Conservation (phyloP, 2,113 vertebrate species). For the Mus pahari region DNA sequence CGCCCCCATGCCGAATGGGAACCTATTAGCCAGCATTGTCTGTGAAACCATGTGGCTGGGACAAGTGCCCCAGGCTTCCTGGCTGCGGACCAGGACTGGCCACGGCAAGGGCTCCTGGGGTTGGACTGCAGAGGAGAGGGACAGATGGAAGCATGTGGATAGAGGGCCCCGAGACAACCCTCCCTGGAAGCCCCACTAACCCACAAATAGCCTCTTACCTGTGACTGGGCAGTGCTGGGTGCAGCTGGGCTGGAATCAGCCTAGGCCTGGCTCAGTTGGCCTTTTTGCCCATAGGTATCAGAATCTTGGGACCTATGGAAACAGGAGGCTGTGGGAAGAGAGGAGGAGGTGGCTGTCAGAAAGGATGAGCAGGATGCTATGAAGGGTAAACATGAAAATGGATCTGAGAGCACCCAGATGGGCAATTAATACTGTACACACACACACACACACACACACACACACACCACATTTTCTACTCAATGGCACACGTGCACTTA, state of each 20-base stretch:
- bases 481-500: background rate
- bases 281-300: background rate
- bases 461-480: background rate
- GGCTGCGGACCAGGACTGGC: background rate
- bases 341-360: background rate
- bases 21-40: background rate
- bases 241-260: background rate
- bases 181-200: background rate
- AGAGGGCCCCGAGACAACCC: background rate
- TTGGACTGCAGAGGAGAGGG: no score
- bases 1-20: accelerated
- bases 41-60: background rate
- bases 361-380: accelerated
- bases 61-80: background rate
- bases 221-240: background rate
- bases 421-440: background rate
- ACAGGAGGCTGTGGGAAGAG: conserved; percentile 61
- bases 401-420: background rate
- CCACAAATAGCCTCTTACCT: conserved; percentile 61
- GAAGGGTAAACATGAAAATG: background rate
- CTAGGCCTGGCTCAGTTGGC: background rate
- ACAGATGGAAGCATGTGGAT: background rate
- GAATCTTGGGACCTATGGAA: conserved; percentile 25
- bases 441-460: background rate
- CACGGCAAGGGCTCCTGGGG: background rate